Evolutionary conservation across 2,888 invertebrate genomes (phyloP).

Genomic region (Hoplodrina ambigua): DNA sequence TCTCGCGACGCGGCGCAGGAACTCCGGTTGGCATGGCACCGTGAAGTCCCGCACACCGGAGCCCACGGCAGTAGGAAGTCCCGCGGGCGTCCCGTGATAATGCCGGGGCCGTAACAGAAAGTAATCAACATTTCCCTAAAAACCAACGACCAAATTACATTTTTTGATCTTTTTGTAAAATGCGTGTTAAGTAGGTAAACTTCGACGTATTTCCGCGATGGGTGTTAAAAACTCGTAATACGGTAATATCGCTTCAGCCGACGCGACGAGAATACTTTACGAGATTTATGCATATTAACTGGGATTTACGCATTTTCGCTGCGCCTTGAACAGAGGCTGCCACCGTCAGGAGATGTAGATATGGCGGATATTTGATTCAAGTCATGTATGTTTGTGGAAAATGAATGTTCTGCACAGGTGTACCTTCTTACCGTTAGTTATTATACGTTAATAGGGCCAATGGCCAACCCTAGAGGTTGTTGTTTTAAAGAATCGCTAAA

Average conservation of each 20-base stretch:
- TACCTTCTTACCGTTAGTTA: background rate
- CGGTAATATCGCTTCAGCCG: slow-evolving; percentile 5
- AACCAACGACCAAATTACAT: slow-evolving; percentile 14
- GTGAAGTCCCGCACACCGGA: too few species aligned
- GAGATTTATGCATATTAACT: background rate
- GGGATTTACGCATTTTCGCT: slow-evolving; percentile 1
- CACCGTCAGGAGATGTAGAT: slow-evolving; percentile 16
- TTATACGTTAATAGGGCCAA: background rate
- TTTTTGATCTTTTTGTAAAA: background rate
- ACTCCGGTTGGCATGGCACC: too few species aligned
- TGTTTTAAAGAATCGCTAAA: background rate
- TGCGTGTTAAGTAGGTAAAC: background rate
- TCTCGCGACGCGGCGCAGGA: too few species aligned
- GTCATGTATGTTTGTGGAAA: slow-evolving; percentile 19
- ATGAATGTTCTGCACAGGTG: background rate
- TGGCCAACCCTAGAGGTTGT: too few species aligned
- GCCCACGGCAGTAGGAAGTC: too few species aligned
- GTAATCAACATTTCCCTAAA: background rate
- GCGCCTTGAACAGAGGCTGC: background rate
- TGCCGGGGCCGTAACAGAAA: too few species aligned
- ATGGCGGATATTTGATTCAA: background rate
- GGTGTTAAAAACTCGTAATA: slow-evolving; percentile 57
- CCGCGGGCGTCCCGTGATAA: too few species aligned
- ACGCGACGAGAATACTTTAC: slow-evolving; percentile 16
- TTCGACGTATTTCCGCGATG: slow-evolving; percentile 19